These are phyloP conservation scores for Mus musculus DNA, from an alignment of 2,113 vertebrate species.

Conservation along the genomic window DNA sequence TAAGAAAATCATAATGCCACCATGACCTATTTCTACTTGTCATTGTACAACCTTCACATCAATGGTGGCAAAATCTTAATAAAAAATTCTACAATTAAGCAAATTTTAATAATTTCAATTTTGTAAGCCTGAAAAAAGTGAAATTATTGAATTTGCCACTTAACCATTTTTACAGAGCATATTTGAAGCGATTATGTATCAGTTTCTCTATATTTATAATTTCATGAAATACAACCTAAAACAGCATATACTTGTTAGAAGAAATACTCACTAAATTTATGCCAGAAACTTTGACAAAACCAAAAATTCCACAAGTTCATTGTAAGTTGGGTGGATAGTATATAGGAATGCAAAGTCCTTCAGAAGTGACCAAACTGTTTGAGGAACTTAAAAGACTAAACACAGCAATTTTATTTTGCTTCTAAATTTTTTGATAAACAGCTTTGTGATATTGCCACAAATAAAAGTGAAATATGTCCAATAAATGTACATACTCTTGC, in stretches of 20 bases:
- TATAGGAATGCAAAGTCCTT: background rate
- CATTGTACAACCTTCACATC: background rate
- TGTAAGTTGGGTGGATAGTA: background rate
- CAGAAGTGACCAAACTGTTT: background rate
- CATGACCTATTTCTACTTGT: background rate
- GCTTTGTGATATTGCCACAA: background rate
- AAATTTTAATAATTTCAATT: background rate
- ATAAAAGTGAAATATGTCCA: background rate
- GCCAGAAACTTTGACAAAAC: background rate
- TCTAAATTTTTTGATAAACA: background rate
- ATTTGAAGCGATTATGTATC: background rate
- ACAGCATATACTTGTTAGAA: background rate
- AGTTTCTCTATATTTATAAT: background rate
- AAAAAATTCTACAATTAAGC: background rate
- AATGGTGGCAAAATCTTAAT: background rate
- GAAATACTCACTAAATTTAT: background rate
- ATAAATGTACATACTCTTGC: background rate
- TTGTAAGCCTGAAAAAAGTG: background rate
- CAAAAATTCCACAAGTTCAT: background rate
- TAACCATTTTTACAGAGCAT: background rate
- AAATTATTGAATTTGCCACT: background rate
- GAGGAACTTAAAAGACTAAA: background rate
- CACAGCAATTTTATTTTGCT: background rate
- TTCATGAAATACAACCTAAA: constrained; percentile 9
- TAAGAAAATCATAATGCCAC: background rate